phyloP scores from a whole-genome alignment of 1,140 invertebrate genomes.

The Reticulitermes speratus region DNA sequence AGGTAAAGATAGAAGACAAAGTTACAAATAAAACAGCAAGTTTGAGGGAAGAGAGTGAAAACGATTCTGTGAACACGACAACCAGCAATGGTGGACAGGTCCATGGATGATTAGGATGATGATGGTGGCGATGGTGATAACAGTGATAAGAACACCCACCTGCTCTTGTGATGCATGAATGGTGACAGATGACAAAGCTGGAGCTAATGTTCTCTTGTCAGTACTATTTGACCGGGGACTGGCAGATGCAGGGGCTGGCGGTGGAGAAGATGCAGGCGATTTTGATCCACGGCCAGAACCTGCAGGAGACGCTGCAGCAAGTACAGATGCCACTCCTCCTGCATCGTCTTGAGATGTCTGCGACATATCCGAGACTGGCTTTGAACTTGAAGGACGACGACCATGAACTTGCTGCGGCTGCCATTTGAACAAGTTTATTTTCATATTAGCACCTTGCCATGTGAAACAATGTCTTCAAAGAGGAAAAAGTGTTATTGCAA shows the following conservation, averaged over 20 bases:
- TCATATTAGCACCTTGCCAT: background rate
- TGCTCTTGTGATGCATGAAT: background rate
- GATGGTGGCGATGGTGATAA: too few relatives aligned
- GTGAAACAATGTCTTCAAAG: too few relatives aligned
- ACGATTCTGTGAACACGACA: too few relatives aligned
- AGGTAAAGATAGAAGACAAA: too few relatives aligned
- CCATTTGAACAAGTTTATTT: background rate
- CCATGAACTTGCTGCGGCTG: conserved; percentile 25
- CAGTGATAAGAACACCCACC: background rate
- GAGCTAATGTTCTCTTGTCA: conserved; percentile 17
- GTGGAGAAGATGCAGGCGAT: conserved; percentile 29
- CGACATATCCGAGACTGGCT: background rate
- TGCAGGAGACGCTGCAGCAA: background rate
- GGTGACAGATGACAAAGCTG: background rate
- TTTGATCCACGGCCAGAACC: background rate
- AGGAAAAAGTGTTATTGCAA: too few relatives aligned
- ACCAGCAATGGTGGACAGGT: too few relatives aligned
- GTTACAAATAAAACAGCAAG: too few relatives aligned
- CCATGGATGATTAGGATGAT: too few relatives aligned
- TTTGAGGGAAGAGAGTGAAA: too few relatives aligned
- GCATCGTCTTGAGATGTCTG: background rate
- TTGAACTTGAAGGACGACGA: conserved; percentile 19
- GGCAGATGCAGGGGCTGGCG: conserved; percentile 27
- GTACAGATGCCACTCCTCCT: background rate
- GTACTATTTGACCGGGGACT: conserved; percentile 19